Conservation (phyloP, 2,888 invertebrate genomes). For the Drosophila anceps region DNA sequence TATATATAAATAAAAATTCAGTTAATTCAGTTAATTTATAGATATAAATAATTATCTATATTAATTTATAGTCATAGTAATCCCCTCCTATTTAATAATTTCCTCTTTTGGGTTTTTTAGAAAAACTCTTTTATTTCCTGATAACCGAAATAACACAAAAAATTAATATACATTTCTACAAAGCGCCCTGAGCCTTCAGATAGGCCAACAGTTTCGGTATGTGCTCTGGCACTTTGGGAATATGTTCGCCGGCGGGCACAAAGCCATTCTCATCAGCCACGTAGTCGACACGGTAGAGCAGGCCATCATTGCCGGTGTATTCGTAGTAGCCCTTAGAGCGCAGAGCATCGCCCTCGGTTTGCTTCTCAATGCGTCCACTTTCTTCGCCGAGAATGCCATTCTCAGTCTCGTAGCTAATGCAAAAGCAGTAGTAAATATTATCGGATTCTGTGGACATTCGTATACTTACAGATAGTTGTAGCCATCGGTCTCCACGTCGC, state of each 20-base stretch:
- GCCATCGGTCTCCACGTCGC: slow-evolving; percentile 86
- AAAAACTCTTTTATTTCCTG: slow-evolving; percentile 39
- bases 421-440: rapidly evolving
- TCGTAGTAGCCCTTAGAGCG: slow-evolving; percentile 89
- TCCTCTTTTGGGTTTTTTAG: background rate
- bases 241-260: slow-evolving; percentile 84
- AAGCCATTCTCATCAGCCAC: slow-evolving; percentile 87
- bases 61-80: background rate
- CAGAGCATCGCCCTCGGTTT: slow-evolving; percentile 87
- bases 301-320: slow-evolving; percentile 88
- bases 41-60: background rate
- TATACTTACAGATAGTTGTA: slow-evolving; percentile 87
- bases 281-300: slow-evolving; percentile 86
- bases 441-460: background rate
- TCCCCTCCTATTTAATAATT: no score
- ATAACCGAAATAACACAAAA: slow-evolving; percentile 18
- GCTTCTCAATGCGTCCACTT: slow-evolving; percentile 87
- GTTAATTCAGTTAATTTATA: background rate
- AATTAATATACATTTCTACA: slow-evolving; percentile 21
- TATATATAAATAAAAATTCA: background rate
- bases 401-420: slow-evolving; percentile 86
- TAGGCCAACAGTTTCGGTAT: slow-evolving; percentile 88
- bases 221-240: slow-evolving; percentile 87
- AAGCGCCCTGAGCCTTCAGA: slow-evolving; percentile 85
- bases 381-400: slow-evolving; percentile 87